Conservation (phyloP, 2,888 invertebrate species). For the Timema podura region DNA sequence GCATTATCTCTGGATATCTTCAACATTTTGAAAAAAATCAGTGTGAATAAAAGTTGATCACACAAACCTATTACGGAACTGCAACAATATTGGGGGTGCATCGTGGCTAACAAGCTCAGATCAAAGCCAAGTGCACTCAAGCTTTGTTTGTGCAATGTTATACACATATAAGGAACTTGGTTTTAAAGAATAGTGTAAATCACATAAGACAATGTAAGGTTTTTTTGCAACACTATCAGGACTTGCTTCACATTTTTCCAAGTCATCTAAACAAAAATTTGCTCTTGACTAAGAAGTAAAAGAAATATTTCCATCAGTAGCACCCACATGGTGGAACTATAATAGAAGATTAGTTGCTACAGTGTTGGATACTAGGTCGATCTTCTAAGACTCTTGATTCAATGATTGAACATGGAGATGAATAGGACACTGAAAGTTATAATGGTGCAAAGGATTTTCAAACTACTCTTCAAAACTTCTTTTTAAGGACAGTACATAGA, state of each 20-base stretch:
- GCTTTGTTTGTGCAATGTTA: constrained; percentile 15
- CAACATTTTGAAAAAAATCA: background rate
- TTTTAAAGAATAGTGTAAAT: constrained; percentile 11
- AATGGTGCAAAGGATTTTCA: background rate
- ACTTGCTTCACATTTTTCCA: constrained; percentile 14
- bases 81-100: constrained; percentile 12
- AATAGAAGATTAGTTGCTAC: constrained; percentile 20
- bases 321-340: constrained; percentile 16
- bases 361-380: constrained; percentile 5
- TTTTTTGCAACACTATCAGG: constrained; percentile 5
- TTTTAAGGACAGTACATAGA: constrained; percentile 13
- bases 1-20: constrained; percentile 14
- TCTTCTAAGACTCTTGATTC: background rate
- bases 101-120: constrained; percentile 11
- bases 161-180: constrained; percentile 13
- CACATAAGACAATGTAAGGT: constrained; percentile 2
- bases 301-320: constrained; percentile 13
- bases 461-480: background rate
- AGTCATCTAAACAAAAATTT: constrained; percentile 9
- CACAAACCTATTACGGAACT: constrained; percentile 18
- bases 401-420: constrained; percentile 16
- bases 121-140: constrained; percentile 6
- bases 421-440: constrained; percentile 11
- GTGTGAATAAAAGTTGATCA: constrained; percentile 15
- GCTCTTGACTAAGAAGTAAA: constrained; percentile 8